phyloP scores from a whole-genome alignment of 2,113 vertebrate genomes.

The Archilochus colubris region DNA sequence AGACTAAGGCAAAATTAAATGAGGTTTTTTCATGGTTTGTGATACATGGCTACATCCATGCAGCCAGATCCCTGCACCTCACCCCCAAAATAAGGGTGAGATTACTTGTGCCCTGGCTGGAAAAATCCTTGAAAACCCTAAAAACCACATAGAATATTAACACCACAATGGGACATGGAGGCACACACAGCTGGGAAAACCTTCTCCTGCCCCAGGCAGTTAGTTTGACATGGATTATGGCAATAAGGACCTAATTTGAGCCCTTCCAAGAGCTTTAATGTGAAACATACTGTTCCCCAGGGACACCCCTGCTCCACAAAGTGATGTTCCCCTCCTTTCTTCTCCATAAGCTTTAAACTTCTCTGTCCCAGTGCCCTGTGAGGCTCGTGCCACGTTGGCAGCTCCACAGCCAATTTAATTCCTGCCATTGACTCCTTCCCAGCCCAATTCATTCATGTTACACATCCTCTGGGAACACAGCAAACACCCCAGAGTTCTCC shows the following conservation, averaged over 20 bases:
- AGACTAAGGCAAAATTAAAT: not conserved
- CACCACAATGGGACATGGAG: fast-evolving
- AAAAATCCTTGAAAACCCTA: not conserved
- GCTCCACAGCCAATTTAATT: not conserved
- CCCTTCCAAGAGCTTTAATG: not conserved
- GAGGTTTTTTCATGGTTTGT: not conserved
- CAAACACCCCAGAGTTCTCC: not conserved
- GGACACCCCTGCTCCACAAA: not conserved
- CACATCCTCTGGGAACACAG: not conserved
- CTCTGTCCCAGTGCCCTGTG: not conserved
- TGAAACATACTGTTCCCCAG: not conserved
- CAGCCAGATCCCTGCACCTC: not conserved
- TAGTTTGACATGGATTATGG: not conserved
- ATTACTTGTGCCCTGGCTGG: not conserved
- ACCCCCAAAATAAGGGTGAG: not conserved
- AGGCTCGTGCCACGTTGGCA: not conserved
- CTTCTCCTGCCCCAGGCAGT: not conserved
- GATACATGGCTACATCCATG: too few species aligned
- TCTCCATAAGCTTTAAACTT: not conserved
- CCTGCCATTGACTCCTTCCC: not conserved
- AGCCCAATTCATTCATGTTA: conserved; percentile 5
- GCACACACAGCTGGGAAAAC: not conserved
- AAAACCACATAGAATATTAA: fast-evolving
- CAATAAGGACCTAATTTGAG: not conserved
- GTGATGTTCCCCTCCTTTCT: not conserved